phyloP scores from a whole-genome alignment of 2,888 invertebrate species.

The Dascillus cervinus region DNA sequence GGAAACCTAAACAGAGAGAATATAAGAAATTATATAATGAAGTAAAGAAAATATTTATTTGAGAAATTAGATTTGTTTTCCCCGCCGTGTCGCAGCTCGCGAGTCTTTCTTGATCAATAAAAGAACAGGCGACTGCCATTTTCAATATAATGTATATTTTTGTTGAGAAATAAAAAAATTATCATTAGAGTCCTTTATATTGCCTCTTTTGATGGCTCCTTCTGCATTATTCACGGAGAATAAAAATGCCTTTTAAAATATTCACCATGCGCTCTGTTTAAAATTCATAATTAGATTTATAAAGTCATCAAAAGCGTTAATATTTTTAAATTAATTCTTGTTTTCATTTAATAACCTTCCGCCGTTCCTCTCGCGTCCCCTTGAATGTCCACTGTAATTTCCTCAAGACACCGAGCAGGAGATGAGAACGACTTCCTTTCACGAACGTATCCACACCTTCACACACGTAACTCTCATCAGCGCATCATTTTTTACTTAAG shows the following conservation, averaged over 20 bases:
- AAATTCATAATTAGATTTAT: conserved; percentile 15
- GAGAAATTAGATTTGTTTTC: conserved; percentile 45
- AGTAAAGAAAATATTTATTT: conserved; percentile 45
- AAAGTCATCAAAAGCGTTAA: conserved; percentile 11
- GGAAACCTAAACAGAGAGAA: conserved; percentile 37
- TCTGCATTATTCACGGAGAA: conserved; percentile 31
- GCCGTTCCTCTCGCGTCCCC: conserved; percentile 7
- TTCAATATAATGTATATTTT: conserved; percentile 35
- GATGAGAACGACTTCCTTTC: conserved; percentile 17
- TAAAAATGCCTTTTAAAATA: conserved; percentile 32
- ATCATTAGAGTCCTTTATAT: conserved; percentile 34
- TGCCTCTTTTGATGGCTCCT: conserved; percentile 26
- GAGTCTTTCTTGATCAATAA: conserved; percentile 36
- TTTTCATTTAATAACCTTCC: conserved; percentile 1
- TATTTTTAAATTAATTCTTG: conserved; percentile 14
- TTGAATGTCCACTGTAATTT: conserved; percentile 11
- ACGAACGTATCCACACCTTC: too few relatives aligned
- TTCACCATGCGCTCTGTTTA: conserved; percentile 24
- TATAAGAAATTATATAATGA: conserved; percentile 45
- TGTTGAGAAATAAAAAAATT: conserved; percentile 37
- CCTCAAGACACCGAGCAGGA: conserved; percentile 16
- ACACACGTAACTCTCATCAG: too few relatives aligned
- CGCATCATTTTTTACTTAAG: too few relatives aligned
- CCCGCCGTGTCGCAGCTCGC: conserved; percentile 30
- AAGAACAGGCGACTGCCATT: conserved; percentile 32